phyloP scores from a whole-genome alignment of 2,797 vertebrate genomes.

The Danio choprae region DNA sequence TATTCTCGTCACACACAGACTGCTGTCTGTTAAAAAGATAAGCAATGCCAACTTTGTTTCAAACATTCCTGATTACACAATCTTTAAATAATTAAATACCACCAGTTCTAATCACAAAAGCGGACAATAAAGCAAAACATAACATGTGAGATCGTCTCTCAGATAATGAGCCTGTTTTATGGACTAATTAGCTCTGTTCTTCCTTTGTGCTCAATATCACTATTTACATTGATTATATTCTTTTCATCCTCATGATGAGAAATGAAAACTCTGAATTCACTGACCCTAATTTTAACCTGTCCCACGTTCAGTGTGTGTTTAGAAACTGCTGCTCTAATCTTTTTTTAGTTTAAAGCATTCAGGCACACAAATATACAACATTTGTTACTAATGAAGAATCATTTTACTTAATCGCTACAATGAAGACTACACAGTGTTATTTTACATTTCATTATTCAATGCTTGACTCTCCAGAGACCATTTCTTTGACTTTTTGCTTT shows the following conservation, averaged over 20 bases:
- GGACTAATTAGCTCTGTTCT: constrained; percentile 63
- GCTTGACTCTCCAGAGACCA: no score
- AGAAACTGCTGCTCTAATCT: background rate
- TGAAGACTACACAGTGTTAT: no score
- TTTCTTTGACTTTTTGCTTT: no score
- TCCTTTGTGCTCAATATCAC: constrained; percentile 20
- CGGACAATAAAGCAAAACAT: constrained; percentile 24
- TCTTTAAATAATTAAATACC: constrained; percentile 12
- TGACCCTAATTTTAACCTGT: background rate
- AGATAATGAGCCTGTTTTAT: constrained; percentile 54
- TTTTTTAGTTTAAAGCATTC: background rate
- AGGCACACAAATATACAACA: no score
- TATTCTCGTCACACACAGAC: background rate
- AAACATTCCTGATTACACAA: background rate
- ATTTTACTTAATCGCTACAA: no score
- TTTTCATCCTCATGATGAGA: background rate
- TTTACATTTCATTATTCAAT: no score
- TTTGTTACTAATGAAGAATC: no score
- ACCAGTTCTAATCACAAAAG: constrained; percentile 49
- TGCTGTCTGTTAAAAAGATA: background rate
- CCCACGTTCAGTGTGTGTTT: background rate
- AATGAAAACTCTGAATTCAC: background rate
- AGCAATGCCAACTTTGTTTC: background rate
- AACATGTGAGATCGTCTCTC: constrained; percentile 41
- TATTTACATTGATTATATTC: background rate